Conservation (phyloP, 2,888 invertebrate species). For the Allophyes oxyacanthae region DNA sequence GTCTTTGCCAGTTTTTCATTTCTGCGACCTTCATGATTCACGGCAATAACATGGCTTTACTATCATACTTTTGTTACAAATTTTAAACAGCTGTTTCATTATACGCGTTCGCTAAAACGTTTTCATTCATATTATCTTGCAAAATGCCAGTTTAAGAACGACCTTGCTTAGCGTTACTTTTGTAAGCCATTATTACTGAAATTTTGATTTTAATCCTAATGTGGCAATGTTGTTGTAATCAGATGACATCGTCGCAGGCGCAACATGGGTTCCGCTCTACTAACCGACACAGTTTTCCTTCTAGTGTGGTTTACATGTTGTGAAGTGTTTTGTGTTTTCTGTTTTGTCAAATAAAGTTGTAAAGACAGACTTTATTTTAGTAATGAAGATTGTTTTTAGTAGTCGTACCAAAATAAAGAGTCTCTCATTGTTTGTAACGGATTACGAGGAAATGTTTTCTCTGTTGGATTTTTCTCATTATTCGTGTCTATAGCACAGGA, state of each 20-base stretch:
- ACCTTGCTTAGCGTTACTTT: constrained; percentile 74
- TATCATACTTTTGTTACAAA: constrained; percentile 28
- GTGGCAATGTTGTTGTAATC: constrained; percentile 70
- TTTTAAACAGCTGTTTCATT: constrained; percentile 37
- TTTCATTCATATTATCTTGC: constrained; percentile 58
- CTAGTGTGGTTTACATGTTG: constrained; percentile 51
- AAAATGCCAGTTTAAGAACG: constrained; percentile 60
- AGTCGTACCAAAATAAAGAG: too few relatives aligned
- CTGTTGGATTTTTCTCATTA: too few relatives aligned
- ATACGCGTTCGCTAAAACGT: constrained; percentile 42
- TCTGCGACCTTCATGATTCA: constrained; percentile 28
- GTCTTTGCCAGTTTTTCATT: constrained; percentile 26
- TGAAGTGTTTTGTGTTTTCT: constrained; percentile 37
- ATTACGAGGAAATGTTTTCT: too few relatives aligned
- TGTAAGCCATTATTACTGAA: constrained; percentile 74
- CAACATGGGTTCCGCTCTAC: constrained; percentile 78
- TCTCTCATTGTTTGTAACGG: too few relatives aligned
- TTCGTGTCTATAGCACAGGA: background rate
- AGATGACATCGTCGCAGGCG: constrained; percentile 70
- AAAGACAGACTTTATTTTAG: background rate
- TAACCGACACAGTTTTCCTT: constrained; percentile 62
- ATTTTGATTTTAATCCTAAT: constrained; percentile 81
- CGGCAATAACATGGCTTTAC: constrained; percentile 16
- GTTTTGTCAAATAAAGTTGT: constrained; percentile 35
- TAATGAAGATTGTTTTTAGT: background rate